Base-by-base conservation (phyloP, 1,140 invertebrate genomes). In the Caerostris darwini region DNA sequence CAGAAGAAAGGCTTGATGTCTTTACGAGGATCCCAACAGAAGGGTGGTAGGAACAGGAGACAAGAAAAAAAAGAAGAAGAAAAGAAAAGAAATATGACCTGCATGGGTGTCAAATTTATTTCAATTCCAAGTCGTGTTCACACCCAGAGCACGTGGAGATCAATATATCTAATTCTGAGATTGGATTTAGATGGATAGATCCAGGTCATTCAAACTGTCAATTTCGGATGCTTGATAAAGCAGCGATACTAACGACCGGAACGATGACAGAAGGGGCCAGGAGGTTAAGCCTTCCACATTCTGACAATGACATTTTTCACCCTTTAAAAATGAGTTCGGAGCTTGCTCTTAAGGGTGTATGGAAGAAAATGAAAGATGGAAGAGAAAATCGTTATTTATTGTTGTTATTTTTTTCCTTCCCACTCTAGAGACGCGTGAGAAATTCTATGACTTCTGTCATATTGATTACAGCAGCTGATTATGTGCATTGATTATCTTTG, bases 41-140 rank as follows among this genome's bases (percentile, higher is more conserved):
- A 34, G 34, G 69, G 69, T 77, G 69, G n/a, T n/a, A n/a, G n/a
- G n/a, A n/a, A n/a, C n/a, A n/a, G n/a, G n/a, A n/a, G n/a, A n/a
- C n/a, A n/a, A n/a, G n/a, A n/a, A n/a, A n/a, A n/a, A n/a, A n/a
- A n/a, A 77, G 50, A 5, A 77, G 69, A 3, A 53, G 69, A 77
- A 34, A 77, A 34, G 50, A 77, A 77, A 77, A 77, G 69, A 77
- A 77, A 77, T 77, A 77, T 77, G 69, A 7, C 69, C 8, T 53
- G 69, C 69, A 77, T 77, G 69, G 69, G 69, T 77, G 69, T 77
- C 69, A 77, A 77, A 77, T 77, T 77, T 77, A 77, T 77, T 77
- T 77, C 69, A 77, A 77, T 77, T 77, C 69, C 69, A 34, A 77
- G 69, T 77, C 69, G 19, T 77, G 69, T 77, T 77, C 69, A 77